phyloP scores from a whole-genome alignment of 2,797 vertebrate genomes.

The Sebastiscus tertius region DNA sequence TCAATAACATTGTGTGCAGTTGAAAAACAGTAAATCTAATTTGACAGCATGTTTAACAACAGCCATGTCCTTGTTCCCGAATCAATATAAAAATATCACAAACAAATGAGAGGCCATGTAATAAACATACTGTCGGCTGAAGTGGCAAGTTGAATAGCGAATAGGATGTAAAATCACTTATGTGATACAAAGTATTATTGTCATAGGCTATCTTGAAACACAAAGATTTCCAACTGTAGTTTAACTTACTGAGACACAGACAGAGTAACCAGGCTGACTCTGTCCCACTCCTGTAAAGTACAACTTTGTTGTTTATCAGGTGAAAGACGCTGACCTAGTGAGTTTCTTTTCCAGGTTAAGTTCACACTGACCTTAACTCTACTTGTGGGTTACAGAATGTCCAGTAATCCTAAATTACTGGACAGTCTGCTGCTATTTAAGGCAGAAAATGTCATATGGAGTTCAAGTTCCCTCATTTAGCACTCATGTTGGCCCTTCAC shows the following conservation, averaged over 20 bases:
- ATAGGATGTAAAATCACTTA: no score
- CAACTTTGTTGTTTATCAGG: background rate
- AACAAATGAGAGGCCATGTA: no score
- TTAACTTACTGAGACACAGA: background rate
- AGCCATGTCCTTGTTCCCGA: no score
- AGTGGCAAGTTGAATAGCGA: no score
- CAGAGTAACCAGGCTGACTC: background rate
- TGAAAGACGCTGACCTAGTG: background rate
- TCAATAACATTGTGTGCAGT: no score
- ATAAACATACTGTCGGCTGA: no score
- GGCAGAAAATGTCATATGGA: background rate
- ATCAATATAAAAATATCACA: no score
- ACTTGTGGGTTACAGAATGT: background rate
- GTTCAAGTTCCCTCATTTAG: slow-evolving; percentile 3
- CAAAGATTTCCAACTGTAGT: background rate
- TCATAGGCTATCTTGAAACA: background rate
- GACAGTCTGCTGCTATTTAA: slow-evolving; percentile 3
- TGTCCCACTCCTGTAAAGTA: background rate
- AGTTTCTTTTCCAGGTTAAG: background rate
- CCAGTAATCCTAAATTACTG: background rate
- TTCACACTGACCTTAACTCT: background rate
- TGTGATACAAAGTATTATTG: no score
- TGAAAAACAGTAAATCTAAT: no score
- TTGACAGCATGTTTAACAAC: no score
- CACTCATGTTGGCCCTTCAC: background rate